Evolutionary conservation across 2,113 vertebrate genomes (phyloP).

Genomic region (Eretmodus cyanostictus): DNA sequence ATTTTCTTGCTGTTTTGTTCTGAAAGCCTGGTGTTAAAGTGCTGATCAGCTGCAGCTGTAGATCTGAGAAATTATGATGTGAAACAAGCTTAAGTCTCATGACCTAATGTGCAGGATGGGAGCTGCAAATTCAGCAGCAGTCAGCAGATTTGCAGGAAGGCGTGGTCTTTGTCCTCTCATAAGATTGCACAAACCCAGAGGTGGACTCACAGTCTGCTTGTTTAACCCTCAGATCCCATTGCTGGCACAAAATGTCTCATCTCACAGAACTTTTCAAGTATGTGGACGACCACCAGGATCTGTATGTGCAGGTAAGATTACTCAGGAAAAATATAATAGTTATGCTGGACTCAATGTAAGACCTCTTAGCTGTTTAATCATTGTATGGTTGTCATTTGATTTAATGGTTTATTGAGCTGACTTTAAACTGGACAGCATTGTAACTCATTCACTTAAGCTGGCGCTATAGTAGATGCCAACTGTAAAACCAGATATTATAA

Average conservation of each 20-base stretch:
- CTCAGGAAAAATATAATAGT: background rate
- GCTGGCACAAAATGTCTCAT: constrained; percentile 71
- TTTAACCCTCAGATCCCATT: constrained; percentile 20
- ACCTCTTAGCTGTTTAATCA: background rate
- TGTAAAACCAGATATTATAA: background rate
- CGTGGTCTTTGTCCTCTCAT: constrained; percentile 1
- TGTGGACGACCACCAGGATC: constrained; percentile 86
- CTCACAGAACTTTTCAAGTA: constrained; percentile 82
- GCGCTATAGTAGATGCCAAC: background rate
- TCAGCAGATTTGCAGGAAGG: constrained; percentile 38
- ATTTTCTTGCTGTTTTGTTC: background rate
- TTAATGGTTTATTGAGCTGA: background rate
- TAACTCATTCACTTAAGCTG: background rate
- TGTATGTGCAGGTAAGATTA: constrained; percentile 80
- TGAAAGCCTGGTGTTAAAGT: background rate
- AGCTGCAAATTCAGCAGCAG: background rate
- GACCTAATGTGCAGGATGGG: background rate
- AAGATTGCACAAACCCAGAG: background rate
- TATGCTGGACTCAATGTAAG: background rate
- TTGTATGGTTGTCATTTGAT: background rate
- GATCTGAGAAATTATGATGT: background rate
- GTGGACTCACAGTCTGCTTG: background rate
- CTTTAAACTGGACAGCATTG: background rate
- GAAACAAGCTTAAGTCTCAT: background rate
- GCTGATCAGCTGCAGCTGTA: background rate